Percentiles rank a stretch among this genome's conserved stretches.
These are phyloP conservation scores for Cydia splendana DNA, from an alignment of 1,140 invertebrate genomes.

Conservation along the genomic window DNA sequence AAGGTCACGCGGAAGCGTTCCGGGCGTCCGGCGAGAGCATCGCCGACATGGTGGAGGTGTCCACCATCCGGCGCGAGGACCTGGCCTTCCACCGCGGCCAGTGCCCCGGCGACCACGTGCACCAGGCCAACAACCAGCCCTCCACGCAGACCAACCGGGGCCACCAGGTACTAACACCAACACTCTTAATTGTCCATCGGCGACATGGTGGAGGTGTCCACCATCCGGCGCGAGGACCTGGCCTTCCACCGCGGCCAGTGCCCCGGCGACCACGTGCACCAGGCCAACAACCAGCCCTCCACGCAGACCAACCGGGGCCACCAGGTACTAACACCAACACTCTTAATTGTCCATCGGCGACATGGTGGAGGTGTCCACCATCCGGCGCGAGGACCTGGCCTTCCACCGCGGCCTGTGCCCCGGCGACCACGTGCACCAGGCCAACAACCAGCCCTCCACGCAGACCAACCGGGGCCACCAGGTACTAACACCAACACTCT, in stretches of 20 bases:
- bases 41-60: constrained; percentile 95
- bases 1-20: constrained; percentile 82
- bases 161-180: constrained; percentile 82
- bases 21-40: constrained; percentile 87
- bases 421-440: constrained; percentile 91
- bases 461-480: no score
- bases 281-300: constrained; percentile 87
- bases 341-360: no score
- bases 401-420: neutral
- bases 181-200: no score
- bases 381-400: no score
- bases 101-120: constrained; percentile 91
- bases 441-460: constrained; percentile 84
- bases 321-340: no score
- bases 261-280: constrained; percentile 92
- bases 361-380: no score
- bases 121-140: constrained; percentile 87
- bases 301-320: constrained; percentile 76
- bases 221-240: constrained; percentile 68
- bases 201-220: no score
- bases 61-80: constrained; percentile 91
- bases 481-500: no score
- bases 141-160: constrained; percentile 87
- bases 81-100: constrained; percentile 86
- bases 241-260: constrained; percentile 84